phyloP scores from a whole-genome alignment of 1,140 invertebrate species.

The Acromyrmex heyeri region DNA sequence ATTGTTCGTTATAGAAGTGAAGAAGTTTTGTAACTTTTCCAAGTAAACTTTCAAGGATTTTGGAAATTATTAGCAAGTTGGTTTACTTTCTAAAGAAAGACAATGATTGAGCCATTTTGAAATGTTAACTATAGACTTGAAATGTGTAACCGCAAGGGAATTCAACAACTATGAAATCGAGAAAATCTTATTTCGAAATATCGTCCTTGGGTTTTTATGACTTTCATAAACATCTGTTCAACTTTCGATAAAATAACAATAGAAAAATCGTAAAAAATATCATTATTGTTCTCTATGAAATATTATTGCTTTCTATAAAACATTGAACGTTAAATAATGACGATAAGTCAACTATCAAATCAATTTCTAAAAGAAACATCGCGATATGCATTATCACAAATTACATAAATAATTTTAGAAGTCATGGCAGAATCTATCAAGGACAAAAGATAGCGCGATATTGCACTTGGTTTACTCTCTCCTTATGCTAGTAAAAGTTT shows the following conservation, averaged over 20 bases:
- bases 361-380: neutral
- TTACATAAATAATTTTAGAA: slow-evolving; percentile 45
- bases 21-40: neutral
- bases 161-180: slow-evolving; percentile 22
- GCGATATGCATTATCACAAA: neutral
- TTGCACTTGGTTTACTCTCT: slow-evolving; percentile 57
- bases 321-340: neutral
- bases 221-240: slow-evolving; percentile 73
- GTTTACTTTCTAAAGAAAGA: slow-evolving; percentile 20
- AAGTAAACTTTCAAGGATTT: neutral
- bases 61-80: neutral
- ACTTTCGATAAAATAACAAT: slow-evolving; percentile 65
- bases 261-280: slow-evolving; percentile 45
- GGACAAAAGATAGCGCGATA: slow-evolving; percentile 50
- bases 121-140: neutral
- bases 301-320: neutral
- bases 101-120: neutral
- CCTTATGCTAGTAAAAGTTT: slow-evolving; percentile 57
- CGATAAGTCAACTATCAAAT: neutral
- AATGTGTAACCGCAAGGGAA: slow-evolving; percentile 39
- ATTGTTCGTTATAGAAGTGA: neutral
- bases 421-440: slow-evolving; percentile 37
- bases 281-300: neutral
- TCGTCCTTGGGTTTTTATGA: slow-evolving; percentile 70
- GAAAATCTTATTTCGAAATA: slow-evolving; percentile 67